Evolutionary conservation across 2,888 invertebrate genomes (phyloP).

Genomic region (Drosophila helvetica): DNA sequence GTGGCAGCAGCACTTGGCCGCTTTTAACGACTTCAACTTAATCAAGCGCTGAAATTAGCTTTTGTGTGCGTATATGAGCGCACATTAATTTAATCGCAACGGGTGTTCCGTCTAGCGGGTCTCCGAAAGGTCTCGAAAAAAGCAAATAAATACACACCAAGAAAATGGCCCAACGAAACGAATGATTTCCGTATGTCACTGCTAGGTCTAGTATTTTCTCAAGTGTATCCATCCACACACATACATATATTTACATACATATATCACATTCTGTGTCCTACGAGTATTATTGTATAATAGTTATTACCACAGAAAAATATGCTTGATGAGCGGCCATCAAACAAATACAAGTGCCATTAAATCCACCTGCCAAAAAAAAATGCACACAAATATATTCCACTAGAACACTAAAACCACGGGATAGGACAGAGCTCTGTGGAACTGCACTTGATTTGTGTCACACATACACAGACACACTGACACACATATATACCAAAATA

Average conservation of each 20-base stretch:
- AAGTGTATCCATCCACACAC: conserved; percentile 23
- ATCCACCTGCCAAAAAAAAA: conserved; percentile 62
- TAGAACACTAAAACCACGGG: conserved; percentile 59
- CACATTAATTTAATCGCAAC: conserved; percentile 73
- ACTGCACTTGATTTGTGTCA: conserved; percentile 72
- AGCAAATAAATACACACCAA: conserved; percentile 43
- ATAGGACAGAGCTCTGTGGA: conserved; percentile 25
- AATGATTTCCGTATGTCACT: background rate
- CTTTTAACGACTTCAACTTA: conserved; percentile 76
- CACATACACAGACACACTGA: conserved; percentile 33
- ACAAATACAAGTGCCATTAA: conserved; percentile 65
- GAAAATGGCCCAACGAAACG: conserved; percentile 27
- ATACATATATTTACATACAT: conserved; percentile 19
- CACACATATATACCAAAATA: conserved; percentile 22
- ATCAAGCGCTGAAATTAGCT: conserved; percentile 76
- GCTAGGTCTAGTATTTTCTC: background rate
- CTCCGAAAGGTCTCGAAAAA: too few relatives aligned
- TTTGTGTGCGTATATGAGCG: conserved; percentile 75
- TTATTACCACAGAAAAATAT: conserved; percentile 42
- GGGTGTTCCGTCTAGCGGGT: conserved; percentile 47
- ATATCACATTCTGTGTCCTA: conserved; percentile 16
- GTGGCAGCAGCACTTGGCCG: conserved; percentile 53
- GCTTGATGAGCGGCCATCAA: conserved; percentile 49
- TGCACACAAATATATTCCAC: too few relatives aligned
- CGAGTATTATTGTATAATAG: conserved; percentile 42